These are phyloP conservation scores for Lamellibrachia luymesi DNA, from an alignment of 1,140 invertebrate genomes.

Conservation along the genomic window DNA sequence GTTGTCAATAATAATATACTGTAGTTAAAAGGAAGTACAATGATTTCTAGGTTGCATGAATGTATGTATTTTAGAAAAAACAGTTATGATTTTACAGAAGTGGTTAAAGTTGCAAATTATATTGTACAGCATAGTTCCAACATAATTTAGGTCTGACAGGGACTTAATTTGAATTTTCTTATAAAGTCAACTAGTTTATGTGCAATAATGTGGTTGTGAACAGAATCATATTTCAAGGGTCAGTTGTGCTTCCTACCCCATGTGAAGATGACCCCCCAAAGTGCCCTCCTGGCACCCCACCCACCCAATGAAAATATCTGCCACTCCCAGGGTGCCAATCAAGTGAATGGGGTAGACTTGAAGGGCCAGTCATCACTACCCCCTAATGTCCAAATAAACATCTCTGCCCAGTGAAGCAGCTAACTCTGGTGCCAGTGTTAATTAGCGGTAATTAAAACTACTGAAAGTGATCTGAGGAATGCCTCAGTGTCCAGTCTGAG, in stretches of 20 bases:
- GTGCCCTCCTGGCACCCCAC: not conserved
- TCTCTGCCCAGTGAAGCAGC: not conserved
- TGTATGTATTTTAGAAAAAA: too few species aligned
- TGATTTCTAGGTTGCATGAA: too few species aligned
- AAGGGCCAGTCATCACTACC: not conserved
- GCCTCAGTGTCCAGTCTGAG: not conserved
- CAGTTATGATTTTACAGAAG: too few species aligned
- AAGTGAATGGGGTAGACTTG: not conserved
- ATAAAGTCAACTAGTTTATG: too few species aligned
- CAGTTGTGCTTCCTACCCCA: not conserved
- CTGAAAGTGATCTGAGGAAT: not conserved
- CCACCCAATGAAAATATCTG: not conserved
- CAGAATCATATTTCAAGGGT: too few species aligned
- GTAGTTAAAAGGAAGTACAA: too few species aligned
- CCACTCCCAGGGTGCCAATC: not conserved
- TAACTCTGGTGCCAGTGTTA: not conserved
- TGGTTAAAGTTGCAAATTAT: too few species aligned
- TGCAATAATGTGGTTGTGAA: too few species aligned
- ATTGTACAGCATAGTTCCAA: too few species aligned
- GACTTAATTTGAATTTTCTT: too few species aligned
- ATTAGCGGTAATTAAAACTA: not conserved
- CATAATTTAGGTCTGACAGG: too few species aligned
- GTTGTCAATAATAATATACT: too few species aligned
- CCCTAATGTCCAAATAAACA: conserved; percentile 5
- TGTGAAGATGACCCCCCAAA: not conserved